A percentile compares a stretch with the other conserved stretches of the same genome.
phyloP scores from a whole-genome alignment of 2,888 invertebrate species.

The Plagodis dolabraria region DNA sequence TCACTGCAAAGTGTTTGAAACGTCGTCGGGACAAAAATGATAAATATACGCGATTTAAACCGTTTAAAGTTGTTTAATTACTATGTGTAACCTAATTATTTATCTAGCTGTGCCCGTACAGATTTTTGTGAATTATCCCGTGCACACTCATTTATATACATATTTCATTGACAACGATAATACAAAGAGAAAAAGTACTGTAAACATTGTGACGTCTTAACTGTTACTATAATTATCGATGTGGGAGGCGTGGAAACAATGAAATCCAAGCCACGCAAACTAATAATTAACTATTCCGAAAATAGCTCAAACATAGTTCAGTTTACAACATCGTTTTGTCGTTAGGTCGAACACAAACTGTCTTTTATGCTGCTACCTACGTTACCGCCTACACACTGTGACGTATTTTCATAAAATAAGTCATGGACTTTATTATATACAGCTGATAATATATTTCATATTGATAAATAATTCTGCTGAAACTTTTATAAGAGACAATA shows the following conservation, averaged over 20 bases:
- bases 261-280: slow-evolving; percentile 5
- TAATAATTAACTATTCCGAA: slow-evolving; percentile 22
- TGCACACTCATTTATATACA: no score
- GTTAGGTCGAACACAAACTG: slow-evolving; percentile 10
- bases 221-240: slow-evolving; percentile 10
- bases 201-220: no score
- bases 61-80: no score
- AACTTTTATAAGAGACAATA: not conserved
- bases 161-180: no score
- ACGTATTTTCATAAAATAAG: slow-evolving; percentile 8
- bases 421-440: slow-evolving; percentile 6
- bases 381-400: slow-evolving; percentile 8
- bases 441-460: slow-evolving; percentile 4
- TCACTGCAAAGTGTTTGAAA: no score
- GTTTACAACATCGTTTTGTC: slow-evolving; percentile 14
- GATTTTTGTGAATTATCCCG: no score
- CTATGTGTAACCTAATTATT: no score
- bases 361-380: slow-evolving; percentile 1
- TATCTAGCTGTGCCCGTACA: no score
- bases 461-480: not conserved
- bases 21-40: no score
- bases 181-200: not conserved
- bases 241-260: slow-evolving; percentile 7
- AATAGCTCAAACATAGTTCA: slow-evolving; percentile 24
- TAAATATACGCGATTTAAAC: no score